These are phyloP conservation scores for Theocolax elegans DNA, from an alignment of 1,140 invertebrate genomes.

Conservation along the genomic window DNA sequence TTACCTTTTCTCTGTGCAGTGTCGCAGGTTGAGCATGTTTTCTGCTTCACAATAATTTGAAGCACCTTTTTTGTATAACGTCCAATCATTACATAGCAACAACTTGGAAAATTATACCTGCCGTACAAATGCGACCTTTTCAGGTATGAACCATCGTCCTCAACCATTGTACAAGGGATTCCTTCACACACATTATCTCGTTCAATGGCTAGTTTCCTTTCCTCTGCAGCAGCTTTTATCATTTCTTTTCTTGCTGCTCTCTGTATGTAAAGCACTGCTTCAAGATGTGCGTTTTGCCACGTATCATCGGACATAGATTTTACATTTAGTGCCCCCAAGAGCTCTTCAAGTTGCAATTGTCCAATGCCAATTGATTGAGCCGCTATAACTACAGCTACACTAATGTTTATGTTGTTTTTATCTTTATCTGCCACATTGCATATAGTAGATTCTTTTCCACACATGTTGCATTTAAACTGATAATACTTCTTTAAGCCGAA, in stretches of 20 bases:
- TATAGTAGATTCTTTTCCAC: no score
- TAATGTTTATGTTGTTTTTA: no score
- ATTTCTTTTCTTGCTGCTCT: background rate
- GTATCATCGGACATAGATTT: background rate
- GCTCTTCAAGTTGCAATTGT: no score
- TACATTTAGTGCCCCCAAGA: no score
- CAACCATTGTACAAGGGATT: background rate
- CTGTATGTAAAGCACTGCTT: background rate
- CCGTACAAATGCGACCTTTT: background rate
- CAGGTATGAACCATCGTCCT: background rate
- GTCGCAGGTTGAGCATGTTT: background rate
- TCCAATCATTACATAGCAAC: background rate
- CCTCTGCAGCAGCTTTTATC: background rate
- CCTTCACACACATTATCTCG: background rate
- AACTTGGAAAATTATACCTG: background rate
- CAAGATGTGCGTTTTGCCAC: background rate
- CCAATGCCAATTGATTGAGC: no score
- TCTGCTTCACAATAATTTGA: background rate
- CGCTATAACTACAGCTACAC: no score
- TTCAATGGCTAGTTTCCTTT: background rate
- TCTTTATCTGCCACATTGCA: no score
- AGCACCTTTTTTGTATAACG: background rate
- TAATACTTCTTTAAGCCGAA: no score
- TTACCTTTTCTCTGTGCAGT: no score
- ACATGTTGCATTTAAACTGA: no score